Evolutionary conservation across 1,140 invertebrate genomes (phyloP).

Genomic region (Drosophila rhopaloa): DNA sequence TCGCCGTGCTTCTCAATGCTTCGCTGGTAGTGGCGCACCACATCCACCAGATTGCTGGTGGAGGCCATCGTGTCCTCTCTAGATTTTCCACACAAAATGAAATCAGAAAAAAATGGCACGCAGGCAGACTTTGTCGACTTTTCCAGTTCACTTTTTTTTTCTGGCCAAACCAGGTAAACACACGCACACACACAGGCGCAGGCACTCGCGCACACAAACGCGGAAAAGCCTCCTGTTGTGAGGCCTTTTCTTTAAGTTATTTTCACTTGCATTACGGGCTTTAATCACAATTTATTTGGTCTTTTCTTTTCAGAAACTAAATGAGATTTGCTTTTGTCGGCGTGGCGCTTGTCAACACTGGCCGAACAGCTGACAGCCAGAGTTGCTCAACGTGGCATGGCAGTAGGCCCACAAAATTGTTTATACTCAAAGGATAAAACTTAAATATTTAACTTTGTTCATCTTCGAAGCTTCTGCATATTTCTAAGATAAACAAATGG

Average conservation of each 20-base stretch:
- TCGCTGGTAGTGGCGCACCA: constrained; percentile 87
- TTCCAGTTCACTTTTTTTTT: constrained; percentile 17
- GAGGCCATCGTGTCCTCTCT: constrained; percentile 54
- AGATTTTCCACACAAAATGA: background rate
- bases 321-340: constrained; percentile 44
- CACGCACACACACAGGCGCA: constrained; percentile 10
- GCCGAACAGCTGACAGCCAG: constrained; percentile 26
- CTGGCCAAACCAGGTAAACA: constrained; percentile 10
- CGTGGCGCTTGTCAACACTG: constrained; percentile 41
- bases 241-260: background rate
- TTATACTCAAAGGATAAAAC: background rate
- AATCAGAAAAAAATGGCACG: constrained; percentile 59
- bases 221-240: constrained; percentile 10
- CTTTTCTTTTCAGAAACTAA: constrained; percentile 29
- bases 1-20: constrained; percentile 87
- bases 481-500: too few relatives aligned
- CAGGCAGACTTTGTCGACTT: constrained; percentile 55
- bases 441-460: too few relatives aligned
- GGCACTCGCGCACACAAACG: constrained; percentile 14
- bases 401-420: background rate
- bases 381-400: background rate
- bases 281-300: constrained; percentile 5
- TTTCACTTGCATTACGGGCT: constrained; percentile 12
- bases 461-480: too few relatives aligned
- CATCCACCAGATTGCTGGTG: constrained; percentile 71